phyloP scores from a whole-genome alignment of 2,113 vertebrate genomes.

The Psittacus erithacus region DNA sequence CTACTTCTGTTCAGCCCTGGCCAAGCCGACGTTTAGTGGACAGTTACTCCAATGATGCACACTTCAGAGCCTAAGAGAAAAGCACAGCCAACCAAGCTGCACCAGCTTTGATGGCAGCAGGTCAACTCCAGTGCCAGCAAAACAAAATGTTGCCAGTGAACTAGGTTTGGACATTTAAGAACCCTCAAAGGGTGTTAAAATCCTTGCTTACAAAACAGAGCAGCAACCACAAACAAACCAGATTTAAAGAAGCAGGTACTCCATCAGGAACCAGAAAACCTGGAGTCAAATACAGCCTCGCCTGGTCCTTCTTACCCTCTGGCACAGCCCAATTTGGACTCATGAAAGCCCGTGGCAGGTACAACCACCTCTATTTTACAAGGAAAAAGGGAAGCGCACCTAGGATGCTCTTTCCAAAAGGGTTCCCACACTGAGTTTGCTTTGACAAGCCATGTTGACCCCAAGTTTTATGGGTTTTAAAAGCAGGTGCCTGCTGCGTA shows the following conservation, averaged over 20 bases:
- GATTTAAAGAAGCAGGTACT: conserved; percentile 59
- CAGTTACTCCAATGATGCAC: conserved; percentile 7
- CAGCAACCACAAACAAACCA: conserved; percentile 66
- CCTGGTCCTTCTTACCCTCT: neutral
- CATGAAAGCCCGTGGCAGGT: neutral
- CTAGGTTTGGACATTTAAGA: conserved; percentile 32
- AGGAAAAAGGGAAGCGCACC: neutral
- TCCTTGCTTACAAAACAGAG: conserved; percentile 62
- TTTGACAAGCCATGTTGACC: conserved; percentile 30
- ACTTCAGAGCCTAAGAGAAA: conserved; percentile 7
- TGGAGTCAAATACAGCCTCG: conserved; percentile 33
- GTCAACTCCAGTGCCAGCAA: conserved; percentile 14
- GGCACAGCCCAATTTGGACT: neutral
- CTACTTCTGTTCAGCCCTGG: conserved; percentile 1
- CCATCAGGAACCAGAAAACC: conserved; percentile 61
- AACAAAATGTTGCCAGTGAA: conserved; percentile 5
- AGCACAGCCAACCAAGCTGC: neutral
- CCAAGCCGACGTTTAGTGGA: neutral
- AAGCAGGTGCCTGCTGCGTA: conserved; percentile 17
- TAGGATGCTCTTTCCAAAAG: conserved; percentile 9
- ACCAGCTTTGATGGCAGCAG: conserved; percentile 17
- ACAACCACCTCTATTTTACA: neutral
- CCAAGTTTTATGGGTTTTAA: conserved; percentile 29
- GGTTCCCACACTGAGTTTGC: neutral
- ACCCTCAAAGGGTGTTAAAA: conserved; percentile 58